Conservation (phyloP, 2,888 invertebrate species). For the Mesoligia furuncula region DNA sequence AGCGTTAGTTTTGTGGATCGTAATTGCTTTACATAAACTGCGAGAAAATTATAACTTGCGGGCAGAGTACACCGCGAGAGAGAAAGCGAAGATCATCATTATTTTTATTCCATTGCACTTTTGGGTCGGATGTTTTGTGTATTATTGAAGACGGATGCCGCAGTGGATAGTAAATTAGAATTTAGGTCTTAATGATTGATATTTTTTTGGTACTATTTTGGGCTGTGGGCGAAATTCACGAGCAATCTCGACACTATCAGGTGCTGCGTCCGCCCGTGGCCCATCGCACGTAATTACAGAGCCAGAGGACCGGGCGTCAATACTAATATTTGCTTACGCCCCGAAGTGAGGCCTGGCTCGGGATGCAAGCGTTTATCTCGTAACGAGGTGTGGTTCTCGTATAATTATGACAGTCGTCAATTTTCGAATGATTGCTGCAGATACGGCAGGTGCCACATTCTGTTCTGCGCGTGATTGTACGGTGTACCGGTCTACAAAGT, state of each 20-base stretch:
- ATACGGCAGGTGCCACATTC: slow-evolving; percentile 80
- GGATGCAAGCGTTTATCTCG: slow-evolving; percentile 76
- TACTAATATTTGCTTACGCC: slow-evolving; percentile 89
- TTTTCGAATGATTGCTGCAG: slow-evolving; percentile 73
- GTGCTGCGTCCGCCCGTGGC: slow-evolving; percentile 67
- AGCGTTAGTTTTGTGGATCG: slow-evolving; percentile 72
- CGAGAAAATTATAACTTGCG: slow-evolving; percentile 82
- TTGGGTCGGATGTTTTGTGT: slow-evolving; percentile 6
- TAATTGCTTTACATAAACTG: slow-evolving; percentile 75
- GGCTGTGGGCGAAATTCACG: slow-evolving; percentile 73
- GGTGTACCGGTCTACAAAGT: slow-evolving; percentile 41
- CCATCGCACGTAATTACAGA: slow-evolving; percentile 73
- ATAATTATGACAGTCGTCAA: slow-evolving; percentile 81
- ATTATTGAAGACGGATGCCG: slow-evolving; percentile 11
- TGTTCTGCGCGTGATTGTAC: slow-evolving; percentile 59
- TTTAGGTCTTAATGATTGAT: slow-evolving; percentile 17
- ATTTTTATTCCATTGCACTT: slow-evolving; percentile 55
- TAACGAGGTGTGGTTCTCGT: slow-evolving; percentile 79
- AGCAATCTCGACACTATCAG: slow-evolving; percentile 80
- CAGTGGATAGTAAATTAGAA: slow-evolving; percentile 47
- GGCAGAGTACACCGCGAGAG: slow-evolving; percentile 60
- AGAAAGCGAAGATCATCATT: slow-evolving; percentile 20
- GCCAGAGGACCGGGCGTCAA: slow-evolving; percentile 79
- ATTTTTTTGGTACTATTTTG: slow-evolving; percentile 27
- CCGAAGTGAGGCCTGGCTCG: slow-evolving; percentile 76